A percentile compares a stretch with the other conserved stretches of the same genome.
These are phyloP conservation scores for Colletes gigas DNA, from an alignment of 1,140 invertebrate species.

Conservation along the genomic window DNA sequence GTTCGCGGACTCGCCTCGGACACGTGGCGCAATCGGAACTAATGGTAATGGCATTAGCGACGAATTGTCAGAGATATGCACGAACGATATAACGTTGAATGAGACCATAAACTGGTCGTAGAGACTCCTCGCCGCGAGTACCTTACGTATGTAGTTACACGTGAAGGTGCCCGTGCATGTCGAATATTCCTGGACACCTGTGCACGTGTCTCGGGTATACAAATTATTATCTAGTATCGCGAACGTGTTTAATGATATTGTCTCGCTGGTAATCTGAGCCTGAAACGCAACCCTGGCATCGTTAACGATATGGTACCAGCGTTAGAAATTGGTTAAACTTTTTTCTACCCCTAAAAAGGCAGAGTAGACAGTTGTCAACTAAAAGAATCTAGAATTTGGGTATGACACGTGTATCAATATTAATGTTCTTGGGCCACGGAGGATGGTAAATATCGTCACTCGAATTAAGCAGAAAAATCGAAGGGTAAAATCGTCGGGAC, in stretches of 20 bases:
- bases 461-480: no score
- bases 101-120: slow-evolving; percentile 79
- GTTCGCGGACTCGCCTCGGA: slow-evolving; percentile 58
- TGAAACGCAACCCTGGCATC: no score
- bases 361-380: no score
- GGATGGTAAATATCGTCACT: no score
- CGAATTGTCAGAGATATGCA: slow-evolving; percentile 77
- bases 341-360: no score
- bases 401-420: no score
- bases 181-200: slow-evolving; percentile 28
- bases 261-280: not conserved
- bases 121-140: slow-evolving; percentile 70
- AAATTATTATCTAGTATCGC: slow-evolving; percentile 1
- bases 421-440: no score
- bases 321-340: no score
- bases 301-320: no score
- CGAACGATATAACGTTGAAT: slow-evolving; percentile 77
- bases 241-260: slow-evolving; percentile 25
- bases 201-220: slow-evolving; percentile 13
- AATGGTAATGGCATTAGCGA: slow-evolving; percentile 78
- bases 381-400: no score
- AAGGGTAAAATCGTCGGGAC: not conserved
- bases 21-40: slow-evolving; percentile 75
- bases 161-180: not conserved
- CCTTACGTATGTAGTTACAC: slow-evolving; percentile 61